Percentiles rank a stretch among this genome's conserved stretches.
Conservation (phyloP, 2,797 vertebrate genomes). For the Xenopus petersii region DNA sequence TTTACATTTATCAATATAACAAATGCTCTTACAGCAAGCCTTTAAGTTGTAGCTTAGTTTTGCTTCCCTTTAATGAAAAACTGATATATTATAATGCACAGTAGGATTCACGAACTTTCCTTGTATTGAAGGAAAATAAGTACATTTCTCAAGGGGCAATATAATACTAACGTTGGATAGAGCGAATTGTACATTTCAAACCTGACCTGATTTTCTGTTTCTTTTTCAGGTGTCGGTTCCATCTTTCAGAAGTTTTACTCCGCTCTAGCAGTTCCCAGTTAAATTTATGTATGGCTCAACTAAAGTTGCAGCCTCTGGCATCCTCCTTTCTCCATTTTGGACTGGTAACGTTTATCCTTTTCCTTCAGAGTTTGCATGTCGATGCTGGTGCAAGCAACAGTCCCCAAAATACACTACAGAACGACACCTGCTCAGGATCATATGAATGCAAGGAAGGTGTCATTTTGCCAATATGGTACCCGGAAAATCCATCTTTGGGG, state of each 20-base stretch:
- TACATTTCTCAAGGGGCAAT: too few species aligned
- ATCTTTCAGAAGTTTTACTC: conserved; percentile 70
- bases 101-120: too few species aligned
- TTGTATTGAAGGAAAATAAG: too few species aligned
- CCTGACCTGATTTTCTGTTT: conserved; percentile 56
- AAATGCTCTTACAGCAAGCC: too few species aligned
- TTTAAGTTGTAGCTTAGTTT: too few species aligned
- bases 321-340: conserved; percentile 91
- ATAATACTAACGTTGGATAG: too few species aligned
- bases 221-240: conserved; percentile 71
- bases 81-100: too few species aligned
- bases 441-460: conserved; percentile 88
- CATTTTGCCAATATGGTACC: conserved; percentile 98
- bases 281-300: conserved; percentile 94
- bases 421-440: conserved; percentile 80
- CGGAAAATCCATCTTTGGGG: conserved; percentile 94
- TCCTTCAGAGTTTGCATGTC: conserved; percentile 73
- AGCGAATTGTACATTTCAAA: too few species aligned
- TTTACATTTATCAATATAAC: too few species aligned
- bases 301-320: conserved; percentile 83
- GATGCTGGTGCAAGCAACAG: conserved; percentile 80
- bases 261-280: conserved; percentile 74
- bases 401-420: conserved; percentile 71
- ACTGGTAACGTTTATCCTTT: conserved; percentile 77
- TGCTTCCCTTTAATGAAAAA: too few species aligned